These are phyloP conservation scores for Schizaphis graminum DNA, from an alignment of 2,888 invertebrate genomes.

Conservation along the genomic window DNA sequence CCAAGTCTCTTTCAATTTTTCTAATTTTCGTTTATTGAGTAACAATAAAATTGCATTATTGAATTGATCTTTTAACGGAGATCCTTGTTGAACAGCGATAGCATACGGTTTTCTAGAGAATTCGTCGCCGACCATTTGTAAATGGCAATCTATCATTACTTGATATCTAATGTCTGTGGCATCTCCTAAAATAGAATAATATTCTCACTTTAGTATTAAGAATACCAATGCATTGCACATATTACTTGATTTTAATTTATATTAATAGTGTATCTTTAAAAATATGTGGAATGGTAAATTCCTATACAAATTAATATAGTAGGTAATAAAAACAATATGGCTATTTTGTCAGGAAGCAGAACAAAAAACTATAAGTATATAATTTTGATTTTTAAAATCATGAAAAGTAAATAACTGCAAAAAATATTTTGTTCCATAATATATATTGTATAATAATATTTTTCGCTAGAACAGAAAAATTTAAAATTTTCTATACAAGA, in stretches of 20 bases:
- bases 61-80: slow-evolving; percentile 92
- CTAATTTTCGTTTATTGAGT: slow-evolving; percentile 91
- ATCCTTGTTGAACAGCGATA: slow-evolving; percentile 96
- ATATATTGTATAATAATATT: no score
- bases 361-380: no score
- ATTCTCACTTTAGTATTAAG: background rate
- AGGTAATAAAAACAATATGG: no score
- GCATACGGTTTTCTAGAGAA: slow-evolving; percentile 98
- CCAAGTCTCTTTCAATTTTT: slow-evolving; percentile 96
- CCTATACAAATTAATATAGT: no score
- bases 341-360: no score
- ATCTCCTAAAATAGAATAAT: slow-evolving; percentile 76
- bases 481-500: no score
- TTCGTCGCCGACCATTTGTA: slow-evolving; percentile 92
- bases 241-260: background rate
- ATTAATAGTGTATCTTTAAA: background rate
- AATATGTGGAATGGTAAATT: no score
- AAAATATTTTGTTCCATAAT: no score
- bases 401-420: no score
- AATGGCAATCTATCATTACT: slow-evolving; percentile 86
- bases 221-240: background rate
- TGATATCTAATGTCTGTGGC: slow-evolving; percentile 91
- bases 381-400: no score
- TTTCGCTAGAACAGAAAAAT: no score
- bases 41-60: slow-evolving; percentile 96